Percentiles rank a stretch among this genome's conserved stretches.
phyloP scores from a whole-genome alignment of 2,113 vertebrate species.

The Chionodraco myersi region DNA sequence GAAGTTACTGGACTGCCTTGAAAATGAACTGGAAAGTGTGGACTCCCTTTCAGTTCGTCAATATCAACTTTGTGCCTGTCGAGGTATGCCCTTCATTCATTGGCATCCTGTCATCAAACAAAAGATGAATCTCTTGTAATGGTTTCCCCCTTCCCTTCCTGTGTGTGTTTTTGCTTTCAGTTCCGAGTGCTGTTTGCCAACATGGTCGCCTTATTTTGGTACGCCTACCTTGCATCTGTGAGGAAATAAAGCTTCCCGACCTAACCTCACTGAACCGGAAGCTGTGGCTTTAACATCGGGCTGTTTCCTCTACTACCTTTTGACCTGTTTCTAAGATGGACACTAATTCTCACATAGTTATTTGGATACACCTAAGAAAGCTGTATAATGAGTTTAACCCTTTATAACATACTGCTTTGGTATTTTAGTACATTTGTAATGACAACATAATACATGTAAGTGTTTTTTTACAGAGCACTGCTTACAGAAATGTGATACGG shows the following conservation, averaged over 20 bases:
- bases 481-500: too few species aligned
- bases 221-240: constrained; percentile 88
- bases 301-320: background rate
- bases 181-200: constrained; percentile 92
- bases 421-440: too few species aligned
- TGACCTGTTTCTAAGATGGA: constrained; percentile 8
- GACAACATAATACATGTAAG: too few species aligned
- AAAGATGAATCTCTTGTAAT: background rate
- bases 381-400: background rate
- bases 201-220: constrained; percentile 89
- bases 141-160: background rate
- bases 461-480: too few species aligned
- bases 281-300: background rate
- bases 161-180: constrained; percentile 71
- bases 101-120: too few species aligned
- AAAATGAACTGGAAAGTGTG: constrained; percentile 87
- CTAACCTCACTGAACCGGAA: background rate
- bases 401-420: too few species aligned
- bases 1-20: constrained; percentile 86
- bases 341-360: background rate
- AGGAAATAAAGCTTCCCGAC: constrained; percentile 80
- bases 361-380: constrained; percentile 10
- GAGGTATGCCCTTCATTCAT: too few species aligned
- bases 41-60: too few species aligned
- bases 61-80: too few species aligned